These are phyloP conservation scores for Ceuthmochares aereus DNA, from an alignment of 2,113 vertebrate genomes.

Conservation along the genomic window DNA sequence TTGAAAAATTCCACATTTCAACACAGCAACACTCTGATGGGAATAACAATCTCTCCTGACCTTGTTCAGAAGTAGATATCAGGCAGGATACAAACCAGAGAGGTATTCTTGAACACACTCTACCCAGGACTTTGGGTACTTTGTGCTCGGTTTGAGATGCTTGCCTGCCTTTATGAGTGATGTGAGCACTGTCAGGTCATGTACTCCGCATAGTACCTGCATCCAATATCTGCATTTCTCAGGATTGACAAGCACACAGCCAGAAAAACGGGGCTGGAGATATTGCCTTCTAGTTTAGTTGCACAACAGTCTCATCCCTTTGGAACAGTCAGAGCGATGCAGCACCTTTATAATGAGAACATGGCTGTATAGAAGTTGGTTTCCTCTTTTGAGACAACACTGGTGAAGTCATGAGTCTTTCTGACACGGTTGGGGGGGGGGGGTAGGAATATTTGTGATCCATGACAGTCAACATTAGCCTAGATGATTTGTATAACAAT, in stretches of 20 bases:
- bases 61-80: background rate
- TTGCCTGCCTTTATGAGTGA: background rate
- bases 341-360: background rate
- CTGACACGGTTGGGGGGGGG: background rate
- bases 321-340: background rate
- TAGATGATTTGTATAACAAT: background rate
- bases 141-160: background rate
- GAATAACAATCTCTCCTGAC: slow-evolving; percentile 33
- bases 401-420: background rate
- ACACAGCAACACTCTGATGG: slow-evolving; percentile 10
- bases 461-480: background rate
- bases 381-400: background rate
- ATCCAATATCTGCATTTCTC: background rate
- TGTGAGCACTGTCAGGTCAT: background rate
- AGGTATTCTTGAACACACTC: background rate
- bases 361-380: background rate
- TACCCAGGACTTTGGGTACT: background rate
- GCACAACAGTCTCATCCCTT: background rate
- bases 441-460: background rate
- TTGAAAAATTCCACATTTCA: slow-evolving; percentile 67
- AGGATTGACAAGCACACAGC: background rate
- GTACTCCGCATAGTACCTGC: background rate
- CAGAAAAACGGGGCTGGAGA: background rate
- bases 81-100: background rate
- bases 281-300: background rate